Evolutionary conservation across 2,113 vertebrate species (phyloP), one percentile per base, ranked within the genome.

Genomic region (Butorides virescens): DNA sequence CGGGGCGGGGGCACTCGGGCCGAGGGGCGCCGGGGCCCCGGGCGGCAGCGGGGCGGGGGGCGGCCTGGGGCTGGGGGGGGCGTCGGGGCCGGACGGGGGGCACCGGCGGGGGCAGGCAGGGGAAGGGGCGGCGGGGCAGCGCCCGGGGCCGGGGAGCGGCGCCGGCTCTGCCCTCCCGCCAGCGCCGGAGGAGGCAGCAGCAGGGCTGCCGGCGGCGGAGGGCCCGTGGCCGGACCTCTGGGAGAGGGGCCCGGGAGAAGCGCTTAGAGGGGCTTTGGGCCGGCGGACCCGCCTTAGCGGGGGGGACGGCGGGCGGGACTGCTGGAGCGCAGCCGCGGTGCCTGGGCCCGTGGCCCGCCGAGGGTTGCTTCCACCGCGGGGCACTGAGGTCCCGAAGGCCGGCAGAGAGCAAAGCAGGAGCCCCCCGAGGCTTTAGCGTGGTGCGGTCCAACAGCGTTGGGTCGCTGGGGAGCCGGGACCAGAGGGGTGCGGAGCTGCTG

Each of bases 31-130:
- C 17, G 34, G n/a, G 46, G 27, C 37, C 7, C 21, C 34, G 44
- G 42, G 50, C 23, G n/a, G 55, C 44, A 42, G 58, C 52, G 32
- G 26, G 76, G 36, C 16, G 44, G 37, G 58, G 46, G 52, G 34
- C 37, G 30, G 39, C 70, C 61, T 20, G 15, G 25, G 55, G n/a
- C 37, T 17, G 12, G 37, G 95, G 88, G 96, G 92, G 96, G 96
- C 86, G 85, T 65, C 88, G 37, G 93, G 89, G 73, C 42, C 11
- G 47, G 59, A 52, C 9, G 39, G 39, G 39, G 39, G 39, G 39
- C 39, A 39, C 6, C 8, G 34, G 55, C 21, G 32, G 30, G 30
- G 18, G 52, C 39, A 11, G 19, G 16, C 15, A 8, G 32, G 25
- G n/a, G 20, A 39, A 39, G 37, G 68, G 58, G 37, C 47, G 15